Base-by-base conservation (phyloP, 2,888 invertebrate genomes). In the Anorthoa munda region DNA sequence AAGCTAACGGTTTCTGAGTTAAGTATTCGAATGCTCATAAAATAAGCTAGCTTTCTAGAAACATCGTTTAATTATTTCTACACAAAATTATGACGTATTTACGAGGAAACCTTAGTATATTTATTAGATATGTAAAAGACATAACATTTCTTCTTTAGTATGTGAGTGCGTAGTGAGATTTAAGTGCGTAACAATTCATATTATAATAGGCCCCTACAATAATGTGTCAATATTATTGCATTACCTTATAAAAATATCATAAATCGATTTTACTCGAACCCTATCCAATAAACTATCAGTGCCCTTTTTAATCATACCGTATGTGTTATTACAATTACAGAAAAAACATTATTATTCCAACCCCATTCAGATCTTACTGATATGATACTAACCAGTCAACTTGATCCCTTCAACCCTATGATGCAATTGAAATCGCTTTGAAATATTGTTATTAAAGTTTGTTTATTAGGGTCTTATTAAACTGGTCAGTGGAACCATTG, bases 251-350 rank as follows among this genome's bases (percentile, higher is more conserved):
- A 64, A 13, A 7, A 11, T 26, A 39, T 21, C 2, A 69, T 7
- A 45, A 51, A 51, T 66, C 13, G 1, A 45, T 72, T 7, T 56
- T 0, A 1, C 4, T 7, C 0, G 13, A 53, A 59, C 68, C 65
- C 45, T 31, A 60, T n/a, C 39, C 63, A 76, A 76, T 74, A 74
- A 77, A 69, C 48, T 61, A 1, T 45, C 58, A 53, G 64, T 21
- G 7, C 68, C 63, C 65, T 58, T 63, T 92, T 92, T 92, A 91
- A 87, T 87, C 85, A 78, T 66, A 66, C 11, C 17, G n/a, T 58
- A 61, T 65, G 58, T 86, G 82, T 84, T 86, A 88, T 86, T 87
- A 87, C 87, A 74, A 88, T 88, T 88, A 88, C 86, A 85, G 77
- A 86, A 88, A 88, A 87, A 88, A 88, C 84, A 84, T 86, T 88